These are phyloP conservation scores for Sialis fuliginosa DNA, from an alignment of 2,888 invertebrate genomes.

Conservation along the genomic window DNA sequence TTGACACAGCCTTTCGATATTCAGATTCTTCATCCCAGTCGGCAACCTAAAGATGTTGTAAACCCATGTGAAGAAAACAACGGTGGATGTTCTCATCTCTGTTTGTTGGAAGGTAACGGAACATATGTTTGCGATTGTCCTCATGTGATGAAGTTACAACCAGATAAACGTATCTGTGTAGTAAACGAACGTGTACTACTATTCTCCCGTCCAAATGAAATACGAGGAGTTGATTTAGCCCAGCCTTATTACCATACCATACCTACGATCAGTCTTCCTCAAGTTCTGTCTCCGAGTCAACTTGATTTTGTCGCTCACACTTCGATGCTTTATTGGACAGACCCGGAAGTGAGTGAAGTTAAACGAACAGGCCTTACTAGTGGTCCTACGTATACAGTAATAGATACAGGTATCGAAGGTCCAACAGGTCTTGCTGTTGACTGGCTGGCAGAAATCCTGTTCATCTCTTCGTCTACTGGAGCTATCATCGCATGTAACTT, in stretches of 20 bases:
- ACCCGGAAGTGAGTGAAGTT: constrained; percentile 56
- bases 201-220: constrained; percentile 56
- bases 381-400: constrained; percentile 49
- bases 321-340: constrained; percentile 61
- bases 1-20: constrained; percentile 83
- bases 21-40: constrained; percentile 60
- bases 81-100: constrained; percentile 68
- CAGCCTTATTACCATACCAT: constrained; percentile 62
- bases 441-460: constrained; percentile 61
- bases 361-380: constrained; percentile 47
- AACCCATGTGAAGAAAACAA: constrained; percentile 55
- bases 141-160: constrained; percentile 62
- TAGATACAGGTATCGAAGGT: constrained; percentile 47
- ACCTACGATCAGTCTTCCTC: constrained; percentile 58
- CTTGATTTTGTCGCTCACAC: constrained; percentile 50
- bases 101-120: constrained; percentile 47
- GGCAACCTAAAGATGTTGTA: constrained; percentile 39
- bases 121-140: constrained; percentile 65
- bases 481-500: constrained; percentile 52
- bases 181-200: constrained; percentile 66
- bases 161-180: constrained; percentile 47
- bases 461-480: constrained; percentile 43
- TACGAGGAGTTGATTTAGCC: constrained; percentile 65
- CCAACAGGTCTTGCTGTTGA: constrained; percentile 65
- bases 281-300: constrained; percentile 49